These are phyloP conservation scores for Lamellibrachia luymesi DNA, from an alignment of 1,140 invertebrate genomes.

Conservation along the genomic window DNA sequence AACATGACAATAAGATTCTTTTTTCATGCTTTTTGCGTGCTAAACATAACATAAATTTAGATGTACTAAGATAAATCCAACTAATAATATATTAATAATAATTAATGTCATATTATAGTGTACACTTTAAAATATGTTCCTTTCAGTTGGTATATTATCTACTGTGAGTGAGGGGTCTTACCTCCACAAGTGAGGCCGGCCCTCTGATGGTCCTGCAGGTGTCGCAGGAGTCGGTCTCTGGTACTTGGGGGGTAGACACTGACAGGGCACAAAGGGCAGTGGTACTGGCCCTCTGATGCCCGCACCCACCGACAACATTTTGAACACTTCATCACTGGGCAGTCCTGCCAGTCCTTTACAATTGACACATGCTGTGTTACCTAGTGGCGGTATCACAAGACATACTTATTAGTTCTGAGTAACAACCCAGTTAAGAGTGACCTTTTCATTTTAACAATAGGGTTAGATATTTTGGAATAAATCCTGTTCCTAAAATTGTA, in stretches of 20 bases:
- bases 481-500: no score
- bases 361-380: background rate
- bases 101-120: no score
- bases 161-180: background rate
- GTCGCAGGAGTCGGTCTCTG: background rate
- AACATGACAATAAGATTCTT: no score
- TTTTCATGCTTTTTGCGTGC: background rate
- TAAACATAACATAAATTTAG: background rate
- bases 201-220: background rate
- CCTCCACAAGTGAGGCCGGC: background rate
- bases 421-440: no score
- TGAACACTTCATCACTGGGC: background rate
- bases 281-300: background rate
- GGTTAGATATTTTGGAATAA: no score
- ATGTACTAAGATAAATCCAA: no score
- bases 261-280: background rate
- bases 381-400: background rate
- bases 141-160: background rate
- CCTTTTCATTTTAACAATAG: no score
- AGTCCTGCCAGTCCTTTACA: background rate
- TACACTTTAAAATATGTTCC: no score
- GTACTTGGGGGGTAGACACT: constrained; percentile 3
- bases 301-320: background rate
- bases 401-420: background rate
- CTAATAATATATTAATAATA: no score